Evolutionary conservation across 92 coral and sea anemone species (phyloP), one percentile per base, ranked within the genome.

Genomic region (Siderastrea siderea): DNA sequence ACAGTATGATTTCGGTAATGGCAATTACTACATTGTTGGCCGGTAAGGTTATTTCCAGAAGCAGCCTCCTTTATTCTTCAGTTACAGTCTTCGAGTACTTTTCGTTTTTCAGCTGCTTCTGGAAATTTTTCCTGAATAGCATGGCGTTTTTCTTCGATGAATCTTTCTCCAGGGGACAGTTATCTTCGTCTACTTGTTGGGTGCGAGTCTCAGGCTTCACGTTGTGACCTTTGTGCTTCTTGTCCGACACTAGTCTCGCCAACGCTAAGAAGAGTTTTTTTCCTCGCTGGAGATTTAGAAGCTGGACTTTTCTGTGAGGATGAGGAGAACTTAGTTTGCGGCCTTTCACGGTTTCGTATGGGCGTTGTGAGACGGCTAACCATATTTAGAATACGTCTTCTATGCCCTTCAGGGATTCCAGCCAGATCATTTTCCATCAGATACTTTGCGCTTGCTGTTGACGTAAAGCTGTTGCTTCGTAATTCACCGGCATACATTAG

Each of bases 401-500:
- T 90, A 84, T 85, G 93, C 1, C 93, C 93, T 71, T 84, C 86
- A 45, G 93, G 93, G 58, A 82, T 81, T 59, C 51, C 64, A 6
- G 45, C 54, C 19, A 73, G 67, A 61, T 87, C 82, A 38, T 47
- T 79, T 74, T 87, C 87, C 45, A n/a, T 71, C 12, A 60, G 47
- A 63, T 80, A 64, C 59, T 16, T 73, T 50, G 52, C 69, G 61
- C 75, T 81, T 0, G 77, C 84, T 59, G 76, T 86, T 11, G 74
- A 59, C 15, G 87, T 71, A 44, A 87, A 87, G 15, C 87, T 87
- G 9, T 87, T 47, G 75, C 68, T 79, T 53, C 91, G 1, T 17
- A 87, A 81, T 62, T 71, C 4, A 13, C 71, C 38, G 0, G 91
- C 87, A 62, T 87, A 80, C 45, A 62, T 47, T 76, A 80, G 26